Evolutionary conservation across 2,797 vertebrate species (phyloP), one percentile per base, ranked within the genome.

Genomic region (Sebastes trivittatus): DNA sequence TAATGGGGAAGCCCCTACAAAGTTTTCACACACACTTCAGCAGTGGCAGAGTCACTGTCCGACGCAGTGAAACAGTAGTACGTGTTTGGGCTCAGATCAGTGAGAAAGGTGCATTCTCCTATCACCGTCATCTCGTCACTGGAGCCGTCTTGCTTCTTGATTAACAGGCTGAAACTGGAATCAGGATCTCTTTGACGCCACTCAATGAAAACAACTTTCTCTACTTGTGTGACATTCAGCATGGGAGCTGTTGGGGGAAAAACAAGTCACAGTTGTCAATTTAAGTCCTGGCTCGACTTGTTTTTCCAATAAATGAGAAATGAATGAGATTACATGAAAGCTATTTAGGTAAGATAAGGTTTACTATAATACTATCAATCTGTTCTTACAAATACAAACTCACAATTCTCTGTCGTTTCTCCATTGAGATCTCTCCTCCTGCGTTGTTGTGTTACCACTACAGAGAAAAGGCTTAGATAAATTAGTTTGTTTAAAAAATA

Each of bases 41-140:
- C 71, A 0, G 2, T 38, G 1, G 2, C 16, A 1, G 76, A 25
- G 64, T 23, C 75, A 23, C 38, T 36, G n/a, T 92, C 92, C 0
- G 67, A 70, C 72, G 95, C 82, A 0, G 80, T 75, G 62, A 95
- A 25, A 49, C 94, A 95, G 83, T 94, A 94, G 34, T 25, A 65
- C 0, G 88, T 78, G 8, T 56, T 62, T 1, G 85, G 82, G 46
- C 72, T 90, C 72, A 95, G 89, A 2, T 90, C 75, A 0, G 85
- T 78, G 22, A 95, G 62, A 3, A 87, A 30, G 38, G 86, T 36
- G 23, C 7, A 78, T 49, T 88, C 76, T 0, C 88, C 90, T 1
- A 87, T 68, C 69, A 95, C 93, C 0, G 29, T 88, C 4, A 89
- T 23, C 34, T 82, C 55, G 46, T 87, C 64, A 1, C n/a, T n/a